Evolutionary conservation across 2,797 vertebrate genomes (phyloP).

Genomic region (Ptychobarbus kaznakovi): DNA sequence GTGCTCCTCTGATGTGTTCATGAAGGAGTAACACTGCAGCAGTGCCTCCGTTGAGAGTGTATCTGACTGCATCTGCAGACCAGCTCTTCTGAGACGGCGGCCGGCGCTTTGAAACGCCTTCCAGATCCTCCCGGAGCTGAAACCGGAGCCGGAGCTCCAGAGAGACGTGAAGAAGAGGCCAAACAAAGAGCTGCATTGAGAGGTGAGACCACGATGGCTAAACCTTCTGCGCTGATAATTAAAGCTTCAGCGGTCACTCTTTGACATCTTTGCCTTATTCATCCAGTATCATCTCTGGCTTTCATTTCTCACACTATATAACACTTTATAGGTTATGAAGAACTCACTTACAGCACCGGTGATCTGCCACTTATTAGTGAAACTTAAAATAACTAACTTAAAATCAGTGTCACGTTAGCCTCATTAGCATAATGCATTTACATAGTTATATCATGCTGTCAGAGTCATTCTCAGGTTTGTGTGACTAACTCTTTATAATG

Average conservation of each 20-base stretch:
- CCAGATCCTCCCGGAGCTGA: slow-evolving; percentile 77
- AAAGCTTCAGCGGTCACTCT: not conserved
- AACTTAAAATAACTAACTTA: not conserved
- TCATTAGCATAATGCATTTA: not conserved
- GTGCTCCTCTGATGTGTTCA: not conserved
- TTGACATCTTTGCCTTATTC: not conserved
- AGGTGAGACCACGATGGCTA: not conserved
- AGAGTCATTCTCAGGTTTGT: not conserved
- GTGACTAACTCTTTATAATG: not conserved
- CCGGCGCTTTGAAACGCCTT: slow-evolving; percentile 77
- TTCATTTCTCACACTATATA: not conserved
- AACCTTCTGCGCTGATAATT: not conserved
- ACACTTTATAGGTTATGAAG: not conserved
- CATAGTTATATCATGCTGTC: not conserved
- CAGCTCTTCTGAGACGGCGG: slow-evolving; percentile 74
- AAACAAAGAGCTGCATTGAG: slow-evolving; percentile 81
- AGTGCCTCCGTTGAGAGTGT: slow-evolving; percentile 63
- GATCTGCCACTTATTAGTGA: not conserved
- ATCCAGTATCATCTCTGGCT: not conserved
- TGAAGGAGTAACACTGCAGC: not conserved
- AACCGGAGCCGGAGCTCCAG: slow-evolving; percentile 74
- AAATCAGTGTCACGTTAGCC: not conserved
- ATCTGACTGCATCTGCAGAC: slow-evolving; percentile 75
- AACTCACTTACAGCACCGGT: not conserved
- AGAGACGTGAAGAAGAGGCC: slow-evolving; percentile 75